A percentile compares a stretch with the other conserved stretches of the same genome.
These are phyloP conservation scores for Tachuris rubrigastra DNA, from an alignment of 2,113 vertebrate genomes.

Conservation along the genomic window DNA sequence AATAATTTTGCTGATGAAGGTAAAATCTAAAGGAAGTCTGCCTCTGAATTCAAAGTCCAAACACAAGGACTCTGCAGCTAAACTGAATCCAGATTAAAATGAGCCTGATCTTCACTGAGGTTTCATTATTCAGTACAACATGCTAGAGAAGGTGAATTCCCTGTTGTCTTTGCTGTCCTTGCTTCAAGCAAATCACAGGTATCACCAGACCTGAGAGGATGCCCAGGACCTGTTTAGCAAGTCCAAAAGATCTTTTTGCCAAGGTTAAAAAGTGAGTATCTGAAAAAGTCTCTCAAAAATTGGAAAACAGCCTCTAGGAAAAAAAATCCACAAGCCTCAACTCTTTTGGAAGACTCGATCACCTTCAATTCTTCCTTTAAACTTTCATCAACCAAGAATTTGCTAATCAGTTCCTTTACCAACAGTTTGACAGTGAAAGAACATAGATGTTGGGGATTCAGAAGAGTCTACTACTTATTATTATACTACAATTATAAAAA, in stretches of 20 bases:
- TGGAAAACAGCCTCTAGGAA: not conserved
- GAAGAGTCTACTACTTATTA: not conserved
- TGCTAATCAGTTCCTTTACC: not conserved
- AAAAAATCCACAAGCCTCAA: not conserved
- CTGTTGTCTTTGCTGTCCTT: not conserved
- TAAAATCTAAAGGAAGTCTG: not conserved
- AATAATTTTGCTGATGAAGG: not conserved
- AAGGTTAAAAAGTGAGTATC: not conserved
- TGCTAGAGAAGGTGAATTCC: not conserved
- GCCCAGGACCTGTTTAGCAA: not conserved
- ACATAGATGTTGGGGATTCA: not conserved
- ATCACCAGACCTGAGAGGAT: not conserved
- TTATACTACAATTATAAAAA: not conserved
- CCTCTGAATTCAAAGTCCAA: not conserved
- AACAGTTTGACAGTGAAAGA: not conserved
- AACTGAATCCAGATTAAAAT: not conserved
- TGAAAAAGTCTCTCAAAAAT: not conserved
- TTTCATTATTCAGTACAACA: not conserved
- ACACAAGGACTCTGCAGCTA: not conserved
- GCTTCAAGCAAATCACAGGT: not conserved
- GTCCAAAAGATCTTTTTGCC: not conserved
- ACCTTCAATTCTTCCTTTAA: not conserved
- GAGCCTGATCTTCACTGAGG: not conserved
- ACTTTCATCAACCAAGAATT: not conserved
- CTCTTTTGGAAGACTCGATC: not conserved